Base-by-base conservation (phyloP, 2,797 vertebrate genomes). In the Diglossa cyanea region DNA sequence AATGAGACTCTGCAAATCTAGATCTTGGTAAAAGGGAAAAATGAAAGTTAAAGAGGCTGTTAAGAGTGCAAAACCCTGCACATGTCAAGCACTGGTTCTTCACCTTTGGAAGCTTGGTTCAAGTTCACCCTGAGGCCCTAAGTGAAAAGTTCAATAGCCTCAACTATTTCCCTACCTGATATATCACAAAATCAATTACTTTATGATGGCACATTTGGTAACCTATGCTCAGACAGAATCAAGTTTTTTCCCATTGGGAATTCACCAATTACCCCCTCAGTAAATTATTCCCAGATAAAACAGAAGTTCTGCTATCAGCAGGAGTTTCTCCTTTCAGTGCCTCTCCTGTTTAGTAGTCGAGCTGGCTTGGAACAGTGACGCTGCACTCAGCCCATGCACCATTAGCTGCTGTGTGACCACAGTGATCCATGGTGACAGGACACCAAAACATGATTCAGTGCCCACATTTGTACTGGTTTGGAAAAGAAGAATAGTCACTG, bases 121-220 rank as follows among this genome's bases (percentile, higher is more conserved):
- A 97, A 96, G 94, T 90, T 97, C 97, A 97, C 96, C 97, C 97
- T 48, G 96, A 98, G 97, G 97, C 97, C 94, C 96, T 97, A 96
- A 97, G 97, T 97, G 96, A 98, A 98, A 98, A 98, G 97, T 97
- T 98, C 97, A 97, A 96, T 93, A 97, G 97, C 97, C 94, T 97
- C 85, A 95, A 96, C 87, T 93, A 76, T 16, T 57, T 95, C 94
- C 96, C 96, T 88, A 94, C 95, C 97, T 97, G 97, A 98, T 97
- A 92, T 94, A 98, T 97, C 96, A 96, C 96, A 97, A 98, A 98
- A 98, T 98, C 98, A 98, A 98, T 98, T 98, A 98, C 97, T 97
- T 98, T 97, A 97, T 96, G 93, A 96, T 94, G 90, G 94, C 95
- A 96, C 96, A 97, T 96, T 97, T 95, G 92, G 96, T 98, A 98